These are phyloP conservation scores for Hypanus sabinus DNA, from an alignment of 2,113 vertebrate genomes.

Conservation along the genomic window DNA sequence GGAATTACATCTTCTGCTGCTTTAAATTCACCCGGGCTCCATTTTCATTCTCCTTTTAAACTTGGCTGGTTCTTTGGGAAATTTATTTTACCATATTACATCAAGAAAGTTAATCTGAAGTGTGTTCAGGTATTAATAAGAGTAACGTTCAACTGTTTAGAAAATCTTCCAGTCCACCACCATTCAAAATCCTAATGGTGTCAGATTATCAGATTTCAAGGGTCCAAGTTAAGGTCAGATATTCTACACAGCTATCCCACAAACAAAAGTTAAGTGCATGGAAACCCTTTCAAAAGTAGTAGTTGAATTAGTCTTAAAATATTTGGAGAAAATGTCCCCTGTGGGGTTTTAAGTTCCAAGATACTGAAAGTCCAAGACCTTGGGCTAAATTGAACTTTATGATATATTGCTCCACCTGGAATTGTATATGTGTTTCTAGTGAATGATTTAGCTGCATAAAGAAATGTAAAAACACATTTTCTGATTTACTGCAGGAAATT, in stretches of 20 bases:
- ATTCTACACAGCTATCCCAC: neutral
- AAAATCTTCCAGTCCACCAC: too few species aligned
- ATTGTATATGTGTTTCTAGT: constrained; percentile 43
- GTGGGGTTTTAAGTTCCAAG: neutral
- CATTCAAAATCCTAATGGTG: too few species aligned
- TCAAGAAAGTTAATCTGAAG: too few species aligned
- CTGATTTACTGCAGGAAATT: constrained; percentile 50
- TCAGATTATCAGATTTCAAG: too few species aligned
- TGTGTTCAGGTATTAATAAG: too few species aligned
- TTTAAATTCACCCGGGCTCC: too few species aligned
- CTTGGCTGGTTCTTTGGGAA: too few species aligned
- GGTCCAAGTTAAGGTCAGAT: neutral
- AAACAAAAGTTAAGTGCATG: neutral
- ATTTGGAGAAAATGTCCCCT: neutral
- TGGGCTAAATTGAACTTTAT: constrained; percentile 11
- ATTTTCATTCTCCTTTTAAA: too few species aligned
- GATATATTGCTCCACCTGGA: constrained; percentile 45
- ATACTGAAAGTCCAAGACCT: neutral
- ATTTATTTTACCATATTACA: too few species aligned
- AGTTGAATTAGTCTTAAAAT: neutral
- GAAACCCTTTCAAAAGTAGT: neutral
- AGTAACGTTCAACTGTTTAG: too few species aligned
- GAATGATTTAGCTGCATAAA: constrained; percentile 42
- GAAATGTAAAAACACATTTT: constrained; percentile 48
- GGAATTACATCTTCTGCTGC: too few species aligned